Evolutionary conservation across 2,888 invertebrate species (phyloP), one percentile per base, ranked within the genome.

Genomic region (Cylloceria caligata): DNA sequence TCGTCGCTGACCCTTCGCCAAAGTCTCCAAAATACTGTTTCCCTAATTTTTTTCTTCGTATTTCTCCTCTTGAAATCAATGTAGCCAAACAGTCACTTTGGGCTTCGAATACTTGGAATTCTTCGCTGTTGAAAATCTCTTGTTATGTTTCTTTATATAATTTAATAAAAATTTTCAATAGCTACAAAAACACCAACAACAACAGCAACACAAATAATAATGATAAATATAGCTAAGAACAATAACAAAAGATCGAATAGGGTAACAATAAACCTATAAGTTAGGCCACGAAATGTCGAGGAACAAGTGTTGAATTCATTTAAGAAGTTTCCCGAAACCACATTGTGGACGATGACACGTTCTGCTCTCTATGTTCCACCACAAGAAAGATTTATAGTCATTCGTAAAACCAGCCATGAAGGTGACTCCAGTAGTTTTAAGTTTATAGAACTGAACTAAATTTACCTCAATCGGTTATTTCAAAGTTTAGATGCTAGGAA

Each of bases 1-100:
- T 79, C 79, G 67, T 68, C 68, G 39, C 21, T 65, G 72, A 73
- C 62, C 79, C 68, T 57, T 73, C n/a, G 13, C 60, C 16, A 60
- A 47, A 9, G 39, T 71, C 55, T 30, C 65, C 19, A 57, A 49
- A 27, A 52, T 69, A 49, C 62, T 49, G 21, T 49, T 52, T 52
- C 45, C 16, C 11, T 7, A 24, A 65, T 13, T 57, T 47, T 7
- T 60, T 72, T 52, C 16, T 42, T 49, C 34, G 39, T 19, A 16
- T 73, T n/a, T 6, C 34, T 21, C 11, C 24, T 39, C 34, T 62
- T 24, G 39, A n/a, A 24, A 19, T 72, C 65, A 11, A 64, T 72
- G 72, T 47, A 60, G 57, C 65, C 65, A 36, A 57, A 57, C 11
- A 78, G 42, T 34, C 6, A 39, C 27, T 21, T 52, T 13, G 24